Evolutionary conservation across 2,113 vertebrate species (phyloP).

Genomic region (Erythrocebus patas): DNA sequence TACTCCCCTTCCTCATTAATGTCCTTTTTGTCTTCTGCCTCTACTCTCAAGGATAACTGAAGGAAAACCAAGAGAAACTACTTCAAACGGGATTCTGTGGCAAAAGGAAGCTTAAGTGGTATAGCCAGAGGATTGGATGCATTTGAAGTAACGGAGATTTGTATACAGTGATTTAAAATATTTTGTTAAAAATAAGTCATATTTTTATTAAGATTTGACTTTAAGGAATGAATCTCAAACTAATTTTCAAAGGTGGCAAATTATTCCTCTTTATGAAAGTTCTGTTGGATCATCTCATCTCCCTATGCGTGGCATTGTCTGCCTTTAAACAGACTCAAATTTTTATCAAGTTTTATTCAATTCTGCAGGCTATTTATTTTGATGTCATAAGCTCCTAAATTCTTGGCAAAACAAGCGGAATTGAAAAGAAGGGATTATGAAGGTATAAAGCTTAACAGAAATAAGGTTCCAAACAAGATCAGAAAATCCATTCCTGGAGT

Average conservation of each 20-base stretch:
- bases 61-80: background rate
- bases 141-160: background rate
- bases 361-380: conserved; percentile 74
- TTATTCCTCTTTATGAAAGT: conserved; percentile 39
- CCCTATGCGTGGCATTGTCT: background rate
- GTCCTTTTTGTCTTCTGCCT: background rate
- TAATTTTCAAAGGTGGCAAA: conserved; percentile 44
- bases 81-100: background rate
- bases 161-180: background rate
- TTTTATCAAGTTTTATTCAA: conserved; percentile 66
- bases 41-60: background rate
- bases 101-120: background rate
- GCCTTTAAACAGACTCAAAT: conserved; percentile 55
- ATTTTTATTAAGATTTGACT: conserved; percentile 25
- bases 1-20: background rate
- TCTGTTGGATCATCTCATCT: background rate
- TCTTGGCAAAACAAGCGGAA: conserved; percentile 75
- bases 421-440: conserved; percentile 78
- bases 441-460: conserved; percentile 70
- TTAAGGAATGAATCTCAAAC: background rate
- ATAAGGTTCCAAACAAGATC: conserved; percentile 73
- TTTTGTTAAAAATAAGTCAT: background rate
- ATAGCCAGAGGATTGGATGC: background rate
- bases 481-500: conserved; percentile 67
- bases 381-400: conserved; percentile 69